phyloP scores from a whole-genome alignment of 2,113 vertebrate species.

The Bothrops jararaca region DNA sequence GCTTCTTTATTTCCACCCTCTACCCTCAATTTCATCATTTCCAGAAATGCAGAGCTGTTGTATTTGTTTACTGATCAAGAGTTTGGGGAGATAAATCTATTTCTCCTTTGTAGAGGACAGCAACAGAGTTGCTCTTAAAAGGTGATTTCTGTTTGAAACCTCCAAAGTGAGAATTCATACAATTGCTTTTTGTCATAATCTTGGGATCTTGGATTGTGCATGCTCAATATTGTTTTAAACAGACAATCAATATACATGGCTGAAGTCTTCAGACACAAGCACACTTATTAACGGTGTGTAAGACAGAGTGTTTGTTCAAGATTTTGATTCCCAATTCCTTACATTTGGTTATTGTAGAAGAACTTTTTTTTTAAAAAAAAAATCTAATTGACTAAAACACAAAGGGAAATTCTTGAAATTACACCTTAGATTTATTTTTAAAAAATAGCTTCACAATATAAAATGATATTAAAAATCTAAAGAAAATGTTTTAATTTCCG shows the following conservation, averaged over 20 bases:
- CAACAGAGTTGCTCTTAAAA: neutral
- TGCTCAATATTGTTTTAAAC: neutral
- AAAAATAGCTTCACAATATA: neutral
- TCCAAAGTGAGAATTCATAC: neutral
- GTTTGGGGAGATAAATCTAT: neutral
- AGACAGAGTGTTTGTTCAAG: neutral
- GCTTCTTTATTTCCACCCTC: neutral
- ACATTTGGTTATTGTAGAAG: slow-evolving; percentile 17
- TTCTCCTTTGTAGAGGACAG: neutral
- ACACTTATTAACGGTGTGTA: neutral
- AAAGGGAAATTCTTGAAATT: slow-evolving; percentile 21
- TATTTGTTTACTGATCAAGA: neutral
- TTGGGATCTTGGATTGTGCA: neutral
- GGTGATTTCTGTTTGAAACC: neutral
- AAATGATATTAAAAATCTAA: neutral
- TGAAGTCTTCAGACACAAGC: neutral
- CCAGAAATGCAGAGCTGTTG: neutral
- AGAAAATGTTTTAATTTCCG: neutral
- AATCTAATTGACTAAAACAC: slow-evolving; percentile 11
- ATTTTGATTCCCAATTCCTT: slow-evolving; percentile 25
- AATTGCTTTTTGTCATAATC: neutral
- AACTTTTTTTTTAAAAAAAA: neutral
- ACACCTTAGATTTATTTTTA: neutral
- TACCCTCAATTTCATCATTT: neutral
- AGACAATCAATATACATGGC: neutral